Percentiles rank a stretch among this genome's conserved stretches.
Evolutionary conservation across 2,888 invertebrate genomes (phyloP).

Genomic region (Noctua janthe): DNA sequence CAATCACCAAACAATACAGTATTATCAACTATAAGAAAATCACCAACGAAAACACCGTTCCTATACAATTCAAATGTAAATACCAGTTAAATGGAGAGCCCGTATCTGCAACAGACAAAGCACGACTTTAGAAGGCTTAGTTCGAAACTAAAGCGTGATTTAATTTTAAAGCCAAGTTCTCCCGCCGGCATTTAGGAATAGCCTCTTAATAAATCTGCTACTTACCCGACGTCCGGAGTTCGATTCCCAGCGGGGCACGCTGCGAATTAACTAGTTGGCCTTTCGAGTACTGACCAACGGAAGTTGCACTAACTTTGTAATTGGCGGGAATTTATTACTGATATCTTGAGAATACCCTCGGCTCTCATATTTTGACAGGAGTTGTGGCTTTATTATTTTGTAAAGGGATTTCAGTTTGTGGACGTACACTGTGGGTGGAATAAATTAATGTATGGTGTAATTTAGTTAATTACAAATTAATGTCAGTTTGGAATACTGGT

Average conservation of each 20-base stretch:
- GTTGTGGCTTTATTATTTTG: slow-evolving; percentile 55
- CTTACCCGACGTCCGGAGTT: slow-evolving; percentile 84
- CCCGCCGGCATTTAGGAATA: slow-evolving; percentile 80
- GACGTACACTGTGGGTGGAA: slow-evolving; percentile 10
- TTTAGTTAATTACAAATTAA: slow-evolving; percentile 27
- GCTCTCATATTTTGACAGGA: slow-evolving; percentile 60
- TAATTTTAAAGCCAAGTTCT: slow-evolving; percentile 84
- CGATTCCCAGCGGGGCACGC: slow-evolving; percentile 84
- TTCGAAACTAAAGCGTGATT: slow-evolving; percentile 85
- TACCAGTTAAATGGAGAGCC: slow-evolving; percentile 67
- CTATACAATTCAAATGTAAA: slow-evolving; percentile 65
- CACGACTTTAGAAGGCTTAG: slow-evolving; percentile 82
- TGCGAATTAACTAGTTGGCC: slow-evolving; percentile 85
- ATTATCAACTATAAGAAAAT: slow-evolving; percentile 11
- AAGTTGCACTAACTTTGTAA: slow-evolving; percentile 78
- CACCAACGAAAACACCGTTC: slow-evolving; percentile 31
- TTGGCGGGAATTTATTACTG: slow-evolving; percentile 77
- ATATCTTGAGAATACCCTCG: slow-evolving; percentile 71
- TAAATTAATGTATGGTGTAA: slow-evolving; percentile 39
- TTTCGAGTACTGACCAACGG: slow-evolving; percentile 82
- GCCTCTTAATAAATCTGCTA: slow-evolving; percentile 89
- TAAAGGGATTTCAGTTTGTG: slow-evolving; percentile 44
- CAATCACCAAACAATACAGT: slow-evolving; percentile 11
- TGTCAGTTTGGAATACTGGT: neutral
- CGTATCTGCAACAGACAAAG: slow-evolving; percentile 80